phyloP scores from a whole-genome alignment of 2,797 vertebrate species.

The Poeciliopsis paucimaculata region DNA sequence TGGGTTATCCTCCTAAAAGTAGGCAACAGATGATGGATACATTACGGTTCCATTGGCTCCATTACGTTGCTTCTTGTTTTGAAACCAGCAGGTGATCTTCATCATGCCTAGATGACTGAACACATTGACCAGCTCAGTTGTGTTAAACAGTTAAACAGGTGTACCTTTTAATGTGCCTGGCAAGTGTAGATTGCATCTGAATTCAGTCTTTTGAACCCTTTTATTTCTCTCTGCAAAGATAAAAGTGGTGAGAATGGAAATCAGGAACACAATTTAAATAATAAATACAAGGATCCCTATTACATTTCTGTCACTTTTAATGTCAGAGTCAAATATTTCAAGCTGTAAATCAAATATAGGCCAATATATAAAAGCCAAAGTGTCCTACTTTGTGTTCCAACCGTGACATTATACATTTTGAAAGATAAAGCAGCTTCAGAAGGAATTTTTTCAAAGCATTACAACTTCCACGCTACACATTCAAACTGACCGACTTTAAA shows the following conservation, averaged over 20 bases:
- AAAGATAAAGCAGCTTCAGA: constrained; percentile 44
- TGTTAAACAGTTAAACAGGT: neutral
- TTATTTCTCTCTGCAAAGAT: neutral
- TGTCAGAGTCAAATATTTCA: constrained; percentile 5
- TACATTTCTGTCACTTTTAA: constrained; percentile 1
- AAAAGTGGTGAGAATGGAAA: neutral
- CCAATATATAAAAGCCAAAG: constrained; percentile 13
- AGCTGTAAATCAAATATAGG: constrained; percentile 5
- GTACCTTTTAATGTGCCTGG: neutral
- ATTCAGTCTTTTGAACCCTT: neutral
- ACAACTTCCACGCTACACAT: constrained; percentile 36
- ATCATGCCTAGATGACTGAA: neutral
- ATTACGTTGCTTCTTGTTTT: neutral
- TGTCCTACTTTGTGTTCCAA: constrained; percentile 21
- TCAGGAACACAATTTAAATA: neutral
- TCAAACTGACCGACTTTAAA: constrained; percentile 51
- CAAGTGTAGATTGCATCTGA: neutral
- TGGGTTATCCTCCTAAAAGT: neutral
- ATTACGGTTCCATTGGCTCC: too few species aligned
- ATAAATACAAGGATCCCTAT: constrained; percentile 2
- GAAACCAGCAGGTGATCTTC: neutral
- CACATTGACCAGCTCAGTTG: neutral
- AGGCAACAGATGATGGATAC: neutral
- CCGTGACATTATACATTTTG: constrained; percentile 53
- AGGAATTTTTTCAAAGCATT: constrained; percentile 45